A percentile compares a stretch with the other conserved stretches of the same genome.
Evolutionary conservation across 2,113 vertebrate species (phyloP).

Genomic region (Balaenoptera acutorostrata): DNA sequence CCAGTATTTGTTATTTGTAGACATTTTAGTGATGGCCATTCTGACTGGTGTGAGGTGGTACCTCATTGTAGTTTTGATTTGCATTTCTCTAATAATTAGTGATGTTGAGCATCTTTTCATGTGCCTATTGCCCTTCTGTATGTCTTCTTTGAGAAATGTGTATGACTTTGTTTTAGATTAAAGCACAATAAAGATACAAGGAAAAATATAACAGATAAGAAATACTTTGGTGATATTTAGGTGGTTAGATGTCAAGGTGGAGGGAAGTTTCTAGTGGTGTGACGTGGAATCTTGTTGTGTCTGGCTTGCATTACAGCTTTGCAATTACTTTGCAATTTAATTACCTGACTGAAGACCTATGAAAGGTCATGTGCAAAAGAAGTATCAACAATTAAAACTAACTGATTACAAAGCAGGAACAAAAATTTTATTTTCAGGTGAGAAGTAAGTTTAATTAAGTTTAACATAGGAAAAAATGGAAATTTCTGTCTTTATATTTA

Average conservation of each 20-base stretch:
- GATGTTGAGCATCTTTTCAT: not conserved
- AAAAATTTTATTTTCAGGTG: not conserved
- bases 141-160: not conserved
- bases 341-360: not conserved
- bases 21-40: not conserved
- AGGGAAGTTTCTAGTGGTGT: not conserved
- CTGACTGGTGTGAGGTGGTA: not conserved
- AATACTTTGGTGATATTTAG: not conserved
- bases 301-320: not conserved
- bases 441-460: not conserved
- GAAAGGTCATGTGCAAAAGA: not conserved
- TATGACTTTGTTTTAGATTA: not conserved
- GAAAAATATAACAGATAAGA: not conserved
- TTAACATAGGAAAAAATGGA: not conserved
- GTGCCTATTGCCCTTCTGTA: not conserved
- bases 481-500: not conserved
- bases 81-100: not conserved
- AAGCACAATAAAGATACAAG: not conserved
- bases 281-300: not conserved
- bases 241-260: not conserved
- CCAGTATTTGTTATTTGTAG: not conserved
- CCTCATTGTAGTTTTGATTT: not conserved
- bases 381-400: not conserved
- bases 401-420: not conserved
- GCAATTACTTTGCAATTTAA: not conserved